Evolutionary conservation across 1,140 invertebrate species (phyloP), one percentile per base, ranked within the genome.

Genomic region (Ooceraea biroi): DNA sequence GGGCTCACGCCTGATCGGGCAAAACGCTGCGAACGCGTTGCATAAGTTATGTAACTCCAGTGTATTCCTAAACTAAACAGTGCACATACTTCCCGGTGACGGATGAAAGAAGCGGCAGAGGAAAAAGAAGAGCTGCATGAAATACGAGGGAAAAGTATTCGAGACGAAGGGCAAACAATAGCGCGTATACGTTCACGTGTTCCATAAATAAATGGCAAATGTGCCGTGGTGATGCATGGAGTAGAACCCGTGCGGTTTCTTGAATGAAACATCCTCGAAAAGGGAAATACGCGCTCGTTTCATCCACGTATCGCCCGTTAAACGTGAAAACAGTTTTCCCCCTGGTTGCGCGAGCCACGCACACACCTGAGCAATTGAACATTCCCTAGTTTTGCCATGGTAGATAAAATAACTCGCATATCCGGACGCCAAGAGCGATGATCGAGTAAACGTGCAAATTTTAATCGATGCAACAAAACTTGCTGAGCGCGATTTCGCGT

Each of bases 191-290:
- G 68, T 69, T 78, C 30, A 57, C 41, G 36, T 69, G 63, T 41
- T 48, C n/a, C 46, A 69, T 63, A 80, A 80, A 69, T 69, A 80
- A 80, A 69, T 14, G 48, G 19, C 65, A 44, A n/a, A 61, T n/a
- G 61, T 55, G 48, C 17, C 30, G 17, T n/a, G n/a, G 41, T 19
- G 44, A 27, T 52, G 46, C 25, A 46, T 46, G 14, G 41, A 74
- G 36, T 30, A n/a, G 65, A 11, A 58, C 3, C 30, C 3, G 61
- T 68, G 22, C 50, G 30, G 19, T 57, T 69, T 78, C 63, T 68
- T 68, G 63, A 78, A 78, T 78, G 50, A 55, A 78, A 78, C 50
- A 78, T 78, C 44, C 30, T 44, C 17, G 41, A 57, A 78, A 78
- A 19, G 22, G 44, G 30, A 57, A 78, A 48, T 63, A n/a, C n/a